phyloP scores from a whole-genome alignment of 35 echinoderm and acorn worm genomes.

The Heliocidaris tuberculata region DNA sequence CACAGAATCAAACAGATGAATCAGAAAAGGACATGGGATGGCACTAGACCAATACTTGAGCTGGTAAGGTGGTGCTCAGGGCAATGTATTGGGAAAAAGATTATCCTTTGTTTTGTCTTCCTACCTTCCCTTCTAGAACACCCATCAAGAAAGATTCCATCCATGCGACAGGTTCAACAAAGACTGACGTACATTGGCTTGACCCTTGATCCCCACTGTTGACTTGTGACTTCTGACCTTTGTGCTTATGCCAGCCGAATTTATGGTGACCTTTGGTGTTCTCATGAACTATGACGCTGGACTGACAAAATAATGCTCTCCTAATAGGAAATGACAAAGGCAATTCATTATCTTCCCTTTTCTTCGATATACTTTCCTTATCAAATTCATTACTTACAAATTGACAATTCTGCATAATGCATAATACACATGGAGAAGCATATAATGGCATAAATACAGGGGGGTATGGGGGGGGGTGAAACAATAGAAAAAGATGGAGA shows the following conservation, averaged over 20 bases:
- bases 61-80: too few relatives aligned
- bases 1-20: too few relatives aligned
- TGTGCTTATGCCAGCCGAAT: slow-evolving; percentile 27
- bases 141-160: slow-evolving; percentile 32
- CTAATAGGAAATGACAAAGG: background rate
- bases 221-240: slow-evolving; percentile 6
- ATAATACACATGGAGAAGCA: too few relatives aligned
- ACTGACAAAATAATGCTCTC: slow-evolving; percentile 39
- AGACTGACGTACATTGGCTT: slow-evolving; percentile 6
- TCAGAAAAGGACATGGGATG: too few relatives aligned
- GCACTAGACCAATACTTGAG: too few relatives aligned
- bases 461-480: background rate
- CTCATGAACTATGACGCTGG: background rate
- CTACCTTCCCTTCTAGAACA: slow-evolving; percentile 31
- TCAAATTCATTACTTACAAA: too few relatives aligned
- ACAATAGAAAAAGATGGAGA: background rate
- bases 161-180: slow-evolving; percentile 35
- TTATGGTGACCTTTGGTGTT: background rate
- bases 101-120: background rate
- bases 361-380: too few relatives aligned
- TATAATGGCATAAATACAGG: too few relatives aligned
- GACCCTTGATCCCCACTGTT: background rate
- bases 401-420: too few relatives aligned
- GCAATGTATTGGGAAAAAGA: too few relatives aligned
- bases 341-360: background rate